These are phyloP conservation scores for Bos javanicus DNA, from an alignment of 2,113 vertebrate species.

Conservation along the genomic window DNA sequence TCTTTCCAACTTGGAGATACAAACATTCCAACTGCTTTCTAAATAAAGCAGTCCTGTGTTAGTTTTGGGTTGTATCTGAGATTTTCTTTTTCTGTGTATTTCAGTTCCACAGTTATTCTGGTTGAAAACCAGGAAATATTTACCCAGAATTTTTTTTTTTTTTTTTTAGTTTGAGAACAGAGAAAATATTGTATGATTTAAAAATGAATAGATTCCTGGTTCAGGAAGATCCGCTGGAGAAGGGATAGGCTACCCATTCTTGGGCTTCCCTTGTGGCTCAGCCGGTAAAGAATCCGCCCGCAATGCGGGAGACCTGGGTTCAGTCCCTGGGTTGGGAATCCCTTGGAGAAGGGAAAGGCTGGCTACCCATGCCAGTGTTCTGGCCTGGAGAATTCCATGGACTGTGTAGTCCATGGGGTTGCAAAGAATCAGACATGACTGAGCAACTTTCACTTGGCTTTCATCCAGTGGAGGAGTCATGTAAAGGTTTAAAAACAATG, in stretches of 20 bases:
- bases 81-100: slow-evolving; percentile 22
- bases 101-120: neutral
- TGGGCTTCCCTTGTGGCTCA: neutral
- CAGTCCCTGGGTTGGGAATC: neutral
- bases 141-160: neutral
- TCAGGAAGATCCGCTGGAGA: neutral
- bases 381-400: neutral
- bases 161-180: neutral
- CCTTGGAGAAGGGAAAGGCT: neutral
- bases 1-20: neutral
- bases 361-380: neutral
- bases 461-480: neutral
- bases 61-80: neutral
- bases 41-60: neutral
- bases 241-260: neutral
- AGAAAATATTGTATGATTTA: slow-evolving; percentile 15
- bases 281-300: neutral
- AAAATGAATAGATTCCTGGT: neutral
- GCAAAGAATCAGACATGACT: neutral
- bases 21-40: neutral
- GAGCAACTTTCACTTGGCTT: neutral
- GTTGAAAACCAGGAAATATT: neutral
- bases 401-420: neutral
- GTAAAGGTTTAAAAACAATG: neutral
- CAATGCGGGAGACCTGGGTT: neutral